These are phyloP conservation scores for Tetranychus truncatus DNA, from an alignment of 2,888 invertebrate genomes.

Conservation along the genomic window DNA sequence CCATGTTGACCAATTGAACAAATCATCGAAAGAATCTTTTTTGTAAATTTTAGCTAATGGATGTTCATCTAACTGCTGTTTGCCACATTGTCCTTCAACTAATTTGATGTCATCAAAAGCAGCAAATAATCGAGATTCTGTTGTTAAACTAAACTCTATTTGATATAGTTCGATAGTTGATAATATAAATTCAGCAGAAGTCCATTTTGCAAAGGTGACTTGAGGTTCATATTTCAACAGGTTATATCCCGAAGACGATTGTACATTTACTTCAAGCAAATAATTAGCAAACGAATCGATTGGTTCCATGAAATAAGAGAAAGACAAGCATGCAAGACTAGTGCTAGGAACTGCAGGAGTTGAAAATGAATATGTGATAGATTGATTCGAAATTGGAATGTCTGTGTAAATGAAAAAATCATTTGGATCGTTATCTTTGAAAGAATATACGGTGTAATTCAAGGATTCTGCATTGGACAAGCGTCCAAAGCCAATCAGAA, in stretches of 20 bases:
- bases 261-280: not conserved
- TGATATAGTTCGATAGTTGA: not conserved
- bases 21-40: not conserved
- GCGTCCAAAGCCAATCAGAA: not conserved
- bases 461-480: not conserved
- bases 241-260: not conserved
- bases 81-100: not conserved
- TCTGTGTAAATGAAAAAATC: not conserved
- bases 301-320: not conserved
- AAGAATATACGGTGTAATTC: not conserved
- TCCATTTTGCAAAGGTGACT: not conserved
- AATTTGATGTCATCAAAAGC: not conserved
- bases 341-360: not conserved
- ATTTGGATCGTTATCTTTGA: not conserved
- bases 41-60: not conserved
- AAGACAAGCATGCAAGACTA: not conserved
- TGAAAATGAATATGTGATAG: not conserved
- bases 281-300: not conserved
- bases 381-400: not conserved
- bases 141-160: not conserved
- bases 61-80: not conserved
- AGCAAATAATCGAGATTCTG: not conserved
- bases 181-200: not conserved
- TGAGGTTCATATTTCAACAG: not conserved
- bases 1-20: not conserved